Conservation (phyloP, 2,113 vertebrate genomes). For the Crotalus viridis region DNA sequence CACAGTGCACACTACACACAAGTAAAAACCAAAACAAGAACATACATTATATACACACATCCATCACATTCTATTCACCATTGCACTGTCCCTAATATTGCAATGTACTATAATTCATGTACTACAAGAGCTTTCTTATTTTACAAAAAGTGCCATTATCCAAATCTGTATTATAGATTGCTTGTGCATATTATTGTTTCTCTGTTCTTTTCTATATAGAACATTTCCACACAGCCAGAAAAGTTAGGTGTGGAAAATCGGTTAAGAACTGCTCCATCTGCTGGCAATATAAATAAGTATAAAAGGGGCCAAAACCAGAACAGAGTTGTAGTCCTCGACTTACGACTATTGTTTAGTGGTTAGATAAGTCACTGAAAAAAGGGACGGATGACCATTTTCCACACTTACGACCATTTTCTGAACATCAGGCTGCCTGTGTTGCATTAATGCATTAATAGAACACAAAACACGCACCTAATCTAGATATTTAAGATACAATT, state of each 20-base stretch:
- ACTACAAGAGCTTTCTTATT: background rate
- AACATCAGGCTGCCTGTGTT: no score
- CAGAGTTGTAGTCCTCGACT: background rate
- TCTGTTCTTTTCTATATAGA: background rate
- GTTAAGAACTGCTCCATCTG: slow-evolving; percentile 59
- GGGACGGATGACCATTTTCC: no score
- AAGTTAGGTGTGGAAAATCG: slow-evolving; percentile 10
- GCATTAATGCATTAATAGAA: background rate
- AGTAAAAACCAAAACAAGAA: no score
- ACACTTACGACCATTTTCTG: no score
- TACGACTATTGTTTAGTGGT: background rate
- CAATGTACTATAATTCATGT: background rate
- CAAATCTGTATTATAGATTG: background rate
- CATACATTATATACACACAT: no score
- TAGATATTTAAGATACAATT: background rate
- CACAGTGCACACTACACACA: no score
- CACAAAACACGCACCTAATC: background rate
- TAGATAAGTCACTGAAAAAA: background rate
- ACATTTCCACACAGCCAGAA: background rate
- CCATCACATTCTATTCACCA: no score
- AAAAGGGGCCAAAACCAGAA: background rate
- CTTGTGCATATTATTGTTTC: background rate
- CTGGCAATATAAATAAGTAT: slow-evolving; percentile 18
- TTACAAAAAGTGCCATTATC: background rate
- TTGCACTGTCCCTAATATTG: no score